These are phyloP conservation scores for Cataglyphis albicans DNA, from an alignment of 2,888 invertebrate species.

Conservation along the genomic window DNA sequence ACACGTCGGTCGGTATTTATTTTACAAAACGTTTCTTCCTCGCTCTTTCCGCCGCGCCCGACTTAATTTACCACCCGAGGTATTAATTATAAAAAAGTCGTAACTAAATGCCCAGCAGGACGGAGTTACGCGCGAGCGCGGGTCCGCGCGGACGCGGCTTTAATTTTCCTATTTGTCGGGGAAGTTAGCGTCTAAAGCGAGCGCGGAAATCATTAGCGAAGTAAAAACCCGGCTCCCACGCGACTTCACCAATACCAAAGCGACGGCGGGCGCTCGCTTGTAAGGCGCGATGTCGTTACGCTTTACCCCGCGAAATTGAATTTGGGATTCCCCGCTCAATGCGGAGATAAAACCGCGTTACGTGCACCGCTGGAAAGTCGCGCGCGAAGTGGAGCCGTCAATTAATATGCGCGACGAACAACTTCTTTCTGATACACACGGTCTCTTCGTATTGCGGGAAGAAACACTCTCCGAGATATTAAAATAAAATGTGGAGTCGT, in stretches of 20 bases:
- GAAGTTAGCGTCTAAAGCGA: constrained; percentile 82
- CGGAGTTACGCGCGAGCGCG: constrained; percentile 68
- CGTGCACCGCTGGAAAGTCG: constrained; percentile 45
- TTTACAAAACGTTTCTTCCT: constrained; percentile 77
- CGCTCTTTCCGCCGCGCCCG: constrained; percentile 72
- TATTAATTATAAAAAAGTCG: constrained; percentile 85
- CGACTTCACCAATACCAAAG: constrained; percentile 67
- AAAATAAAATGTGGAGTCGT: neutral
- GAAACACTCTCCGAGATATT: constrained; percentile 2
- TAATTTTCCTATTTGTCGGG: constrained; percentile 83
- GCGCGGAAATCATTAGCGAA: constrained; percentile 80
- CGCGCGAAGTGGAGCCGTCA: constrained; percentile 51
- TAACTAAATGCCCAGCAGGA: constrained; percentile 82
- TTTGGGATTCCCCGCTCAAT: constrained; percentile 56
- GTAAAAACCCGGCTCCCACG: constrained; percentile 61
- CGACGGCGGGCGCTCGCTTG: constrained; percentile 46
- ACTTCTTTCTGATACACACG: constrained; percentile 50
- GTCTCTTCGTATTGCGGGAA: neutral
- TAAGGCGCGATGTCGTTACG: constrained; percentile 60
- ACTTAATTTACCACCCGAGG: constrained; percentile 83
- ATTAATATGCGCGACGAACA: constrained; percentile 48
- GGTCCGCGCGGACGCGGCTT: constrained; percentile 77
- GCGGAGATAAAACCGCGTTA: constrained; percentile 56
- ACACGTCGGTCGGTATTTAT: constrained; percentile 74
- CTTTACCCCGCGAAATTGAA: constrained; percentile 53